These are phyloP conservation scores for Macrotis lagotis DNA, from an alignment of 2,113 vertebrate species.

Conservation along the genomic window DNA sequence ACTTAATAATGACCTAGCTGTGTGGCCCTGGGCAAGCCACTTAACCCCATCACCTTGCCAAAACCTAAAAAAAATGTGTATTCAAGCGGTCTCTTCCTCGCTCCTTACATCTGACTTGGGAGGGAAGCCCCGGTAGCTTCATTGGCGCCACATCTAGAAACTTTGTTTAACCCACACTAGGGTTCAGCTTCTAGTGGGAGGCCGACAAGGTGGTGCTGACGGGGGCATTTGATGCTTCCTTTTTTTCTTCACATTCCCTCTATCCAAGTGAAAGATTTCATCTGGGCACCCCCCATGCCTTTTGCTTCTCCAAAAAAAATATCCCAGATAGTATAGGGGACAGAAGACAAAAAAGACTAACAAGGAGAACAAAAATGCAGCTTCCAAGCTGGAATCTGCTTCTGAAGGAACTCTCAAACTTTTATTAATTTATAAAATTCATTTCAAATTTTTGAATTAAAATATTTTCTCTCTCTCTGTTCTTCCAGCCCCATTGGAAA, in stretches of 20 bases:
- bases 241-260: not conserved
- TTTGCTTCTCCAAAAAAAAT: slow-evolving; percentile 16
- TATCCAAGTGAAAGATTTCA: not conserved
- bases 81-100: not conserved
- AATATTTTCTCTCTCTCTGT: not conserved
- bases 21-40: too few species aligned
- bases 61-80: not conserved
- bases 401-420: slow-evolving; percentile 26
- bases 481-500: not conserved
- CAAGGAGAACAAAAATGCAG: slow-evolving; percentile 23
- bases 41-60: too few species aligned
- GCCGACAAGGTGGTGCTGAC: not conserved
- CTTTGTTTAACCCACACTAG: not conserved
- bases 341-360: not conserved
- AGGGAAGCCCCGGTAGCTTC: not conserved
- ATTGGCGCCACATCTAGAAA: not conserved
- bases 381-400: slow-evolving; percentile 20
- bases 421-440: not conserved
- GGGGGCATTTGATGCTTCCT: not conserved
- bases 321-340: slow-evolving; percentile 30
- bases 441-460: not conserved
- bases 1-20: too few species aligned
- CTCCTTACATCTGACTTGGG: not conserved
- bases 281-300: not conserved
- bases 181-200: too few species aligned